These are phyloP conservation scores for Lasioglossum morio DNA, from an alignment of 2,888 invertebrate species.

Conservation along the genomic window DNA sequence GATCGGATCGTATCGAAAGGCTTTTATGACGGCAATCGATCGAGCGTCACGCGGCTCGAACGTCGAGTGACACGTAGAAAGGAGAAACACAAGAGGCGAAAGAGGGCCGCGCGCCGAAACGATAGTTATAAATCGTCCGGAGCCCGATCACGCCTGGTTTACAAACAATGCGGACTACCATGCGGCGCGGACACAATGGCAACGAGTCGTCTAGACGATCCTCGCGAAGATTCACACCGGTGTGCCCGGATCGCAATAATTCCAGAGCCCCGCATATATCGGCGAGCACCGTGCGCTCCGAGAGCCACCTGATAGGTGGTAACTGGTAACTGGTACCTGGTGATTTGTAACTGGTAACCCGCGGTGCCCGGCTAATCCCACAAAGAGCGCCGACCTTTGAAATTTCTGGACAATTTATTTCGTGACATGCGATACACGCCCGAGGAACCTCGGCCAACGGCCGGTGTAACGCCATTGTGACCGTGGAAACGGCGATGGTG, in stretches of 20 bases:
- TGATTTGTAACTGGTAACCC: slow-evolving; percentile 81
- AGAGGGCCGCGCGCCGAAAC: slow-evolving; percentile 11
- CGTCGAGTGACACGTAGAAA: background rate
- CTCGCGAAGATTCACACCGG: slow-evolving; percentile 37
- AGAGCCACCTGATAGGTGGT: slow-evolving; percentile 74
- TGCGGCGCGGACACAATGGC: slow-evolving; percentile 48
- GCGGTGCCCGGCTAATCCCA: slow-evolving; percentile 78
- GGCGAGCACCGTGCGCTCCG: slow-evolving; percentile 27
- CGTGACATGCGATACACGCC: slow-evolving; percentile 74
- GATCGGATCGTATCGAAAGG: slow-evolving; percentile 30
- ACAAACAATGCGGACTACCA: slow-evolving; percentile 62
- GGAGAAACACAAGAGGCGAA: background rate
- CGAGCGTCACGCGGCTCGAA: background rate
- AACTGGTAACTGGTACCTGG: slow-evolving; percentile 80
- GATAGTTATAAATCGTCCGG: slow-evolving; percentile 64
- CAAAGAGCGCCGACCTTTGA: slow-evolving; percentile 78
- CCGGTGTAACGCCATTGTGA: slow-evolving; percentile 40
- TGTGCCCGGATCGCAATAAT: slow-evolving; percentile 52
- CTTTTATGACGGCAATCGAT: slow-evolving; percentile 45
- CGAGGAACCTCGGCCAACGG: slow-evolving; percentile 31
- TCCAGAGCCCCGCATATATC: slow-evolving; percentile 33
- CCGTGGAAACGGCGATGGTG: slow-evolving; percentile 36
- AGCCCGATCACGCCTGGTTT: slow-evolving; percentile 64
- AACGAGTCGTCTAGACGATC: slow-evolving; percentile 27
- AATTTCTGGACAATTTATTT: slow-evolving; percentile 81